Evolutionary conservation across 2,797 vertebrate genomes (phyloP), one percentile per base, ranked within the genome.

Genomic region (Crocidura indochinensis): DNA sequence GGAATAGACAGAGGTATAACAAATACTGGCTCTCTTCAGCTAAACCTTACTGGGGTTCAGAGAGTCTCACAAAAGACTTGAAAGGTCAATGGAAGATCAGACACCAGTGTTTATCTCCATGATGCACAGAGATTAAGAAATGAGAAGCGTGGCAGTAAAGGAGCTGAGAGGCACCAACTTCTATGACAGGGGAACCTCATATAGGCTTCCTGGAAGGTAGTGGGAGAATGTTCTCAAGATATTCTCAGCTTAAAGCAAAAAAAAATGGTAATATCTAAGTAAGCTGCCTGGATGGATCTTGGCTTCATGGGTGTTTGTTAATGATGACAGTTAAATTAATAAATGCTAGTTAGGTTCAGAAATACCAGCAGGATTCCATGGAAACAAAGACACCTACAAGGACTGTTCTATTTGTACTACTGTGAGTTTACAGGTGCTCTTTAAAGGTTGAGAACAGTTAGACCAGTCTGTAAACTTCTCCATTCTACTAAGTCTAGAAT

Each of bases 391-490:
- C 77, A 5, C 29, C 68, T 24, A n/a, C 11, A 60, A 53, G 86
- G 29, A 64, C 27, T 74, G 65, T 67, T 38, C 9, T 56, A 1
- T 62, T 69, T 24, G 22, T 24, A 71, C 3, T 44, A 11, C 19
- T 29, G 0, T 26, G 51, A 47, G 7, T 87, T 80, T 93, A 47
- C 2, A 27, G 9, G 51, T 64, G 47, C 78, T 88, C 67, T 81
- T 44, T 26, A 62, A 76, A 80, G 71, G 29, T 62, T 68, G 29
- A 77, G 15, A 56, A 11, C 12, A 26, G 9, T 65, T 91, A 38
- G 51, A 44, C 62, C 76, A 64, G 69, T 74, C 85, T 72, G 67
- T 22, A 71, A 89, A 46, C n/a, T 72, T 92, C 68, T 29, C n/a
- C 5, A 38, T 38, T 11, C 78, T 11, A 77, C 31, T 2, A 2